phyloP scores from a whole-genome alignment of 2,113 vertebrate species.

The Chaenocephalus aceratus region DNA sequence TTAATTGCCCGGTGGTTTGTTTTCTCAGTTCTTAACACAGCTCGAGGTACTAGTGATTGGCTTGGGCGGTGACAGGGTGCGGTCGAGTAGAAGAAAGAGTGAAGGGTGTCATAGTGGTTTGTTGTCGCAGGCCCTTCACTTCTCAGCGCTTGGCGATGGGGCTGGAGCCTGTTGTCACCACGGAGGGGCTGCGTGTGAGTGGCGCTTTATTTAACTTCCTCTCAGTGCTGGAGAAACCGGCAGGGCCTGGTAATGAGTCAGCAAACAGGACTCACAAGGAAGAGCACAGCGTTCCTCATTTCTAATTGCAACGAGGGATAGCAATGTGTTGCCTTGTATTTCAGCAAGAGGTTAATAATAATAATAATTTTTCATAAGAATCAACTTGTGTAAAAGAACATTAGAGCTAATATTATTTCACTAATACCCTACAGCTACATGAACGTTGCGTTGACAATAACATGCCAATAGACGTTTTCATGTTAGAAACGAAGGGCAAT shows the following conservation, averaged over 20 bases:
- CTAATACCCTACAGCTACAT: conserved; percentile 12
- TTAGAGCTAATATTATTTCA: conserved; percentile 5
- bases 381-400: no score
- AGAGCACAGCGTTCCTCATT: conserved; percentile 54
- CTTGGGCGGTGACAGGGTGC: conserved; percentile 64
- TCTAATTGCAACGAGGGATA: conserved; percentile 73
- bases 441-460: conserved; percentile 25
- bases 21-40: conserved; percentile 60
- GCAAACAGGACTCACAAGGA: conserved; percentile 81
- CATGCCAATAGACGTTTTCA: conserved; percentile 28
- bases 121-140: conserved; percentile 80
- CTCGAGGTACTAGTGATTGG: conserved; percentile 41
- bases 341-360: background rate
- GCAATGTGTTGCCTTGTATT: conserved; percentile 33
- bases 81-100: conserved; percentile 67
- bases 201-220: conserved; percentile 85
- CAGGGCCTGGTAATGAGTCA: conserved; percentile 83
- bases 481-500: conserved; percentile 58
- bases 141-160: conserved; percentile 73
- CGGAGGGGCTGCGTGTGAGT: conserved; percentile 75
- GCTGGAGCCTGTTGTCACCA: conserved; percentile 74
- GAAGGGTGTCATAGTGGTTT: conserved; percentile 77
- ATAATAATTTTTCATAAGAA: background rate
- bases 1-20: conserved; percentile 56
- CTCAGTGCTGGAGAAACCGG: conserved; percentile 83